phyloP scores from a whole-genome alignment of 2,797 vertebrate species.

The Hephaestus fuliginosus region DNA sequence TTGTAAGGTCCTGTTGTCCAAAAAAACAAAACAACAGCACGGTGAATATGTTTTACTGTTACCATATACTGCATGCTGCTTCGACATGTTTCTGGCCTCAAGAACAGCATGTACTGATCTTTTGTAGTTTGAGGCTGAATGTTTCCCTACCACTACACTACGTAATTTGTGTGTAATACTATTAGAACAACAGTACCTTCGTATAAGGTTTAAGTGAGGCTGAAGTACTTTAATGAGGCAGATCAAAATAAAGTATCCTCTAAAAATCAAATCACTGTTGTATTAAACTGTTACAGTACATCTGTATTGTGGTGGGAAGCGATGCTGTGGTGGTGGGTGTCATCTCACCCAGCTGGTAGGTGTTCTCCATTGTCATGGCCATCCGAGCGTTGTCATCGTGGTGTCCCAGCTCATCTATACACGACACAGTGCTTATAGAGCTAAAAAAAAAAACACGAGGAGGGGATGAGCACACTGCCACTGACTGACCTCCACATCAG shows the following conservation, averaged over 20 bases:
- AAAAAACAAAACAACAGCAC: slow-evolving; percentile 21
- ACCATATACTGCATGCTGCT: neutral
- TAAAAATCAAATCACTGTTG: neutral
- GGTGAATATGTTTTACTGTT: neutral
- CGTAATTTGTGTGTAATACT: too few species aligned
- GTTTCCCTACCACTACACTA: neutral
- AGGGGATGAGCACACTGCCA: neutral
- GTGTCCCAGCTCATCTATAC: slow-evolving; percentile 85
- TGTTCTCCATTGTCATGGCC: slow-evolving; percentile 86
- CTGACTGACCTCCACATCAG: neutral
- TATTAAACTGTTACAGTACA: neutral
- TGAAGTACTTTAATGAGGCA: neutral
- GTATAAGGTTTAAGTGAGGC: neutral
- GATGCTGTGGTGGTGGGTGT: neutral
- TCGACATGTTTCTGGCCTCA: neutral
- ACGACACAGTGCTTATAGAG: slow-evolving; percentile 85
- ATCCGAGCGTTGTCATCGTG: slow-evolving; percentile 81
- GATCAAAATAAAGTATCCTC: neutral
- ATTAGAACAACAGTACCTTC: neutral
- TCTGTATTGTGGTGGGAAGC: neutral
- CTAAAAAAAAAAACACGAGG: slow-evolving; percentile 68
- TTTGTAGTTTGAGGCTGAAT: neutral
- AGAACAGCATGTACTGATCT: neutral
- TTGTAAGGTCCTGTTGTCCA: slow-evolving; percentile 83
- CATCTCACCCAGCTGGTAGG: slow-evolving; percentile 85